Percentiles rank a stretch among this genome's conserved stretches.
phyloP scores from a whole-genome alignment of 2,797 vertebrate species.

The Cichlasoma orientale region DNA sequence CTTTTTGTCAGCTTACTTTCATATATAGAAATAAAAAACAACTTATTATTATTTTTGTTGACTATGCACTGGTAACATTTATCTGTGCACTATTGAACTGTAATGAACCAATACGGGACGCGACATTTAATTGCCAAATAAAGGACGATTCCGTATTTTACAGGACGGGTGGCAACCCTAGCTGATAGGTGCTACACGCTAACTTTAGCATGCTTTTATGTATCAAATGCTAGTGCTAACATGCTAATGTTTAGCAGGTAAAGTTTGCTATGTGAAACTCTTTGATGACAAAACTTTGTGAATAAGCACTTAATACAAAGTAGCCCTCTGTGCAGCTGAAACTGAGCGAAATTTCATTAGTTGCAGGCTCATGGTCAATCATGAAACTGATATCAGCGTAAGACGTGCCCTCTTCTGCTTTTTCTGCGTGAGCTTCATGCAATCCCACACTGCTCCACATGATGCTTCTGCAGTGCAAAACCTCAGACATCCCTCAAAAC shows the following conservation, averaged over 20 bases:
- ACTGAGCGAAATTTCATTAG: background rate
- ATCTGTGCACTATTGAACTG: too few species aligned
- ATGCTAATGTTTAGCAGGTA: background rate
- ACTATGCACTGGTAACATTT: too few species aligned
- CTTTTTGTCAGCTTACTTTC: too few species aligned
- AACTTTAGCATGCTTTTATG: background rate
- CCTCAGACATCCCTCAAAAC: background rate
- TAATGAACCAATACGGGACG: too few species aligned
- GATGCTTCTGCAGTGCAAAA: constrained; percentile 6
- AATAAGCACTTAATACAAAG: background rate
- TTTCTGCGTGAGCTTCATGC: background rate
- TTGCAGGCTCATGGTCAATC: background rate
- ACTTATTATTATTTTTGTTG: too few species aligned
- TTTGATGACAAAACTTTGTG: background rate
- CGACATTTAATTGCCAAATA: too few species aligned
- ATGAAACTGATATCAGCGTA: background rate
- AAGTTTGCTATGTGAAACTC: background rate
- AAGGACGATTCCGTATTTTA: too few species aligned
- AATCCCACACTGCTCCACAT: background rate
- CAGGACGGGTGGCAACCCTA: too few species aligned
- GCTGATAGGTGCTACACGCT: background rate
- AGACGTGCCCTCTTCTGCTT: background rate
- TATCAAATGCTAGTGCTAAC: background rate
- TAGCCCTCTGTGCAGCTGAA: background rate
- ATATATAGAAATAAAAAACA: too few species aligned